phyloP scores from a whole-genome alignment of 2,797 vertebrate genomes.

The Hipposideros larvatus region DNA sequence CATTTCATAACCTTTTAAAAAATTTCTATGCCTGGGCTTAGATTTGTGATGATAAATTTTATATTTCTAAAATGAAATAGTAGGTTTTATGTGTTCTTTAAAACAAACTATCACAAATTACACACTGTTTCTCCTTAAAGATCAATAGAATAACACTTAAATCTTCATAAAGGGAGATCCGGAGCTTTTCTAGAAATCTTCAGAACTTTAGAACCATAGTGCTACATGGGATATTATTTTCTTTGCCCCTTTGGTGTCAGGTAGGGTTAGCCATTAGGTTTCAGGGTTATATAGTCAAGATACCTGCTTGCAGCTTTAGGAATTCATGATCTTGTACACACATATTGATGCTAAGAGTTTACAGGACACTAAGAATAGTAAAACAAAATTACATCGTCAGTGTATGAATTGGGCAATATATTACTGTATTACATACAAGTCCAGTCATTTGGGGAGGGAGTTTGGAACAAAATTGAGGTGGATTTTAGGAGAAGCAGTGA shows the following conservation, averaged over 20 bases:
- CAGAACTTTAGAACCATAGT: background rate
- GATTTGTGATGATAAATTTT: conserved; percentile 28
- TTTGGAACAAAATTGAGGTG: background rate
- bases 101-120: conserved; percentile 35
- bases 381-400: conserved; percentile 8
- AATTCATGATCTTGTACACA: background rate
- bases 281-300: background rate
- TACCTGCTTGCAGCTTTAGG: conserved; percentile 17
- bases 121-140: background rate
- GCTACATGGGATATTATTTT: background rate
- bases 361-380: background rate
- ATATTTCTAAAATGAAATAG: conserved; percentile 42
- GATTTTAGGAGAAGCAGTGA: conserved; percentile 12
- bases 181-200: conserved; percentile 34
- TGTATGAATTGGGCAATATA: background rate
- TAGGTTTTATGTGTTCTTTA: conserved; percentile 12
- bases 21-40: conserved; percentile 15
- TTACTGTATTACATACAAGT: background rate
- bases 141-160: conserved; percentile 16
- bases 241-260: conserved; percentile 12
- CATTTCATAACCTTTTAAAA: conserved; percentile 46
- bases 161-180: conserved; percentile 2
- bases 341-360: background rate
- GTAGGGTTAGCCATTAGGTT: background rate
- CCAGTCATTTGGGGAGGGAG: background rate